Percentiles rank a stretch among this genome's conserved stretches.
phyloP scores from a whole-genome alignment of 2,797 vertebrate species.

The Caiman crocodilus region DNA sequence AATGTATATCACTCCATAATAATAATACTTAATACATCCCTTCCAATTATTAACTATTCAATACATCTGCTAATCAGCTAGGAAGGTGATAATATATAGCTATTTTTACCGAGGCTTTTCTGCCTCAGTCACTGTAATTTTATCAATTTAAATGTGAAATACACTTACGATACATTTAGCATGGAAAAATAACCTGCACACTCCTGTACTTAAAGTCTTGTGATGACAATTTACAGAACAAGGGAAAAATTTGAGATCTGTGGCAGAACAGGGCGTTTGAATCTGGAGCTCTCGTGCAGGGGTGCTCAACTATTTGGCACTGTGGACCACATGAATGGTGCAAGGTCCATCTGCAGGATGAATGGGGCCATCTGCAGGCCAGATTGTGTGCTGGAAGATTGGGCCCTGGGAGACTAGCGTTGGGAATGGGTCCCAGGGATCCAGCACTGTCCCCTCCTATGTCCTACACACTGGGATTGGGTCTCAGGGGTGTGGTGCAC shows the following conservation, averaged over 20 bases:
- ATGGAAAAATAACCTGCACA: neutral
- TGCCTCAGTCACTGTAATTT: rapidly evolving
- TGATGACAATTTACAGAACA: neutral
- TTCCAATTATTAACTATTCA: neutral
- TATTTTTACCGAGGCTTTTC: neutral
- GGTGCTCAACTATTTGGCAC: no score
- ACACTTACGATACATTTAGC: neutral
- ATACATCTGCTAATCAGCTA: neutral
- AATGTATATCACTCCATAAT: neutral
- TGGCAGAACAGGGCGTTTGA: neutral
- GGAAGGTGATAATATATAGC: neutral
- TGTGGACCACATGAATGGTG: no score
- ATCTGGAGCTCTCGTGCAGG: no score
- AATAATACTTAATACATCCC: neutral
- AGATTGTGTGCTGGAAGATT: no score
- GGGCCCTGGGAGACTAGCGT: no score
- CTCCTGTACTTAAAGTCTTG: neutral
- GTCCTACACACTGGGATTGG: no score
- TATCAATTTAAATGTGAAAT: neutral
- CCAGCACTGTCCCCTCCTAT: no score
- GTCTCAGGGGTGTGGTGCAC: no score
- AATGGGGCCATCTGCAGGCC: no score
- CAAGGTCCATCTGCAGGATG: no score
- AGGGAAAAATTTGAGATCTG: neutral
- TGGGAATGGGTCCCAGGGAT: no score